Conservation (phyloP, 1,140 invertebrate genomes). For the Probaryconus sp. region DNA sequence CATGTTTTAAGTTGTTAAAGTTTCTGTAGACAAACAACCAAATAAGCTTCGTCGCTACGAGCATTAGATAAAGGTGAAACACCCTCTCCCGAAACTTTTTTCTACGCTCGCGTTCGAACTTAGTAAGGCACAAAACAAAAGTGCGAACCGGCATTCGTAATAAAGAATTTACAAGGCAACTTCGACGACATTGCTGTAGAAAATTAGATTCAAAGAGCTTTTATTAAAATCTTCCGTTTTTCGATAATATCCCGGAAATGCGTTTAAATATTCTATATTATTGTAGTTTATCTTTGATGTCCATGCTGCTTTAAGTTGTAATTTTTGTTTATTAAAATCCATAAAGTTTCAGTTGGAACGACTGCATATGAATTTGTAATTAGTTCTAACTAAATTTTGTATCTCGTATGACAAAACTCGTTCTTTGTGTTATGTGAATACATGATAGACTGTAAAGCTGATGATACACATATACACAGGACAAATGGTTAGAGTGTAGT, state of each 20-base stretch:
- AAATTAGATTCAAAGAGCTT: conserved; percentile 20
- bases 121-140: conserved; percentile 2
- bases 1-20: conserved; percentile 13
- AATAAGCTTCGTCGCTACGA: conserved; percentile 16
- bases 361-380: too few relatives aligned
- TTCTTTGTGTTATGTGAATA: too few relatives aligned
- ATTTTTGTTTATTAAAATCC: too few relatives aligned
- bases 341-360: too few relatives aligned
- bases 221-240: conserved; percentile 22
- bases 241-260: conserved; percentile 7
- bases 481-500: too few relatives aligned
- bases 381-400: too few relatives aligned
- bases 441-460: too few relatives aligned
- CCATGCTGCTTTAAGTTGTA: too few relatives aligned
- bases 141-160: conserved; percentile 7
- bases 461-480: too few relatives aligned
- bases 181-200: conserved; percentile 5
- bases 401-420: too few relatives aligned
- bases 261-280: too few relatives aligned
- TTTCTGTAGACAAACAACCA: conserved; percentile 34
- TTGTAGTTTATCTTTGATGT: too few relatives aligned
- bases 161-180: conserved; percentile 27
- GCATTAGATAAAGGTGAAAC: conserved; percentile 20
- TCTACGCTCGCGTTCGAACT: conserved; percentile 14
- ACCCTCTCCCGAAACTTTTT: conserved; percentile 5